These are phyloP conservation scores for Trypoxylon attenuatum DNA, from an alignment of 2,888 invertebrate species.

Conservation along the genomic window DNA sequence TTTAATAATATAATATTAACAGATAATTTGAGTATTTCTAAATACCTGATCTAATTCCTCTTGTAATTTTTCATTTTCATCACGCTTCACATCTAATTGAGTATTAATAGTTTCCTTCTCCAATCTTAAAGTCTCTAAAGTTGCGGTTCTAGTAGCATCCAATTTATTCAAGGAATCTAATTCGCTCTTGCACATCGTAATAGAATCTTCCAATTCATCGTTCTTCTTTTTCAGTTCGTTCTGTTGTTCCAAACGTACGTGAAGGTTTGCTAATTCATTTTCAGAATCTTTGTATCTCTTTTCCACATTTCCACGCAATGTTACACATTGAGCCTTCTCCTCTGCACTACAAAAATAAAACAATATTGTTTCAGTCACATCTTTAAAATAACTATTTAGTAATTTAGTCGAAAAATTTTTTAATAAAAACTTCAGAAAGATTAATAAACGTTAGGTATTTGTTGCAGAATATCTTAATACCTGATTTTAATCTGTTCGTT, in stretches of 20 bases:
- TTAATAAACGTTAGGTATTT: too few species aligned
- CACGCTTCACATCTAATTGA: conserved; percentile 53
- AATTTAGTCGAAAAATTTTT: too few species aligned
- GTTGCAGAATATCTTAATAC: conserved; percentile 51
- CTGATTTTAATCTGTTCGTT: conserved; percentile 70
- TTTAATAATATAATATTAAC: neutral
- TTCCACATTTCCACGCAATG: conserved; percentile 58
- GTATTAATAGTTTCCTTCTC: conserved; percentile 61
- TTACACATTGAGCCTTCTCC: conserved; percentile 70
- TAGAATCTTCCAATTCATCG: conserved; percentile 60
- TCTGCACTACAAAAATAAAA: conserved; percentile 61
- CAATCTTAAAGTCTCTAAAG: conserved; percentile 63
- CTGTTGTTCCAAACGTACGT: conserved; percentile 64
- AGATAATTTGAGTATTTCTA: neutral
- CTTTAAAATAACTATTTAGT: neutral
- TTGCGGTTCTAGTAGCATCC: conserved; percentile 60
- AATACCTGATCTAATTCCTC: conserved; percentile 61
- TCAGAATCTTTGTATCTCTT: conserved; percentile 60
- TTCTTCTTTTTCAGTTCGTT: conserved; percentile 56
- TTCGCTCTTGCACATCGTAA: conserved; percentile 65
- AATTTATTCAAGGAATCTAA: conserved; percentile 64
- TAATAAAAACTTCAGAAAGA: too few species aligned
- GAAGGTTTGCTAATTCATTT: conserved; percentile 60
- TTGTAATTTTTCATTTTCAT: conserved; percentile 63
- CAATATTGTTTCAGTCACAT: neutral